Evolutionary conservation across 2,888 invertebrate genomes (phyloP).

Genomic region (Meta bourneti): DNA sequence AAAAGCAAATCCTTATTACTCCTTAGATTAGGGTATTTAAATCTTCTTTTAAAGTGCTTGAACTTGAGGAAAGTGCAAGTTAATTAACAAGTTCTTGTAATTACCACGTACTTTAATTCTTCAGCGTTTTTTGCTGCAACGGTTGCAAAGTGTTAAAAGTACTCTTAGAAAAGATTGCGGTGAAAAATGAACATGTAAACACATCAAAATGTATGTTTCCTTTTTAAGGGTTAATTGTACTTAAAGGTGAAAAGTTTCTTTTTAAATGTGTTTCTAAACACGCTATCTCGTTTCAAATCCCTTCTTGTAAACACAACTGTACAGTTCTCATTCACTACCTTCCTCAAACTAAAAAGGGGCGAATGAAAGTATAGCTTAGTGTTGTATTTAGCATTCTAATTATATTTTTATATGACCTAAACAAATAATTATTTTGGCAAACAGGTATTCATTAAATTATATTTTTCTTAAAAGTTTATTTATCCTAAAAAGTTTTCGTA

Average conservation of each 20-base stretch:
- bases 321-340: too few species aligned
- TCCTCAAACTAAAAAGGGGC: too few species aligned
- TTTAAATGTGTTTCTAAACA: conserved; percentile 2
- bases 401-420: too few species aligned
- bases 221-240: not conserved
- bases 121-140: not conserved
- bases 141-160: not conserved
- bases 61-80: conserved; percentile 4
- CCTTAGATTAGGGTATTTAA: not conserved
- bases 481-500: too few species aligned
- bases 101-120: not conserved
- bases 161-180: conserved; percentile 2
- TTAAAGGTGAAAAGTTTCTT: not conserved
- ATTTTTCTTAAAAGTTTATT: too few species aligned
- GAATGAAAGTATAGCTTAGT: too few species aligned
- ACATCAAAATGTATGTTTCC: conserved; percentile 1
- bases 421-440: too few species aligned
- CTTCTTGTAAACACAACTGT: too few species aligned
- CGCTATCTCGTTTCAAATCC: not conserved
- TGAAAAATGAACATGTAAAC: conserved; percentile 21
- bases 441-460: too few species aligned
- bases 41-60: not conserved
- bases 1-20: not conserved
- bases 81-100: conserved; percentile 16
- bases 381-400: too few species aligned